Percentiles rank a stretch among this genome's conserved stretches.
phyloP scores from a whole-genome alignment of 2,888 invertebrate genomes.

The Sesia apiformis region DNA sequence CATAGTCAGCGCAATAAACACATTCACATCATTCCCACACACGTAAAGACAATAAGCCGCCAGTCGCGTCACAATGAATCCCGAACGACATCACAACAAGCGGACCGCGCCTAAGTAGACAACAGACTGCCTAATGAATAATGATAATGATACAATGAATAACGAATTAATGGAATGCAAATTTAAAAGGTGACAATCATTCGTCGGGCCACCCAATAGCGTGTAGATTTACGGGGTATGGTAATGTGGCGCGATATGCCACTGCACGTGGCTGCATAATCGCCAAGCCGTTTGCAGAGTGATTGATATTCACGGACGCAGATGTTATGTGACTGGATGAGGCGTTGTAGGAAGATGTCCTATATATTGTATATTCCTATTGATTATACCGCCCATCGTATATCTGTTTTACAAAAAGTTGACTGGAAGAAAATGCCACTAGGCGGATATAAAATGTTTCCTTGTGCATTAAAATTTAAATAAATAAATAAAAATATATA shows the following conservation, averaged over 20 bases:
- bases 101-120: conserved; percentile 37
- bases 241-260: conserved; percentile 52
- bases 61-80: conserved; percentile 29
- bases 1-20: too few species aligned
- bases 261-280: conserved; percentile 58
- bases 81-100: conserved; percentile 46
- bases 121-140: conserved; percentile 30
- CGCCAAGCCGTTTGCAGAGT: conserved; percentile 34
- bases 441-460: too few species aligned
- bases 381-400: too few species aligned
- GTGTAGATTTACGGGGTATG: conserved; percentile 48
- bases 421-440: too few species aligned
- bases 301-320: conserved; percentile 45
- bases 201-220: conserved; percentile 58
- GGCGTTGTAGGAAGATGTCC: neutral
- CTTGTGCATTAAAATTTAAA: too few species aligned
- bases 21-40: neutral
- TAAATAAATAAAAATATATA: too few species aligned
- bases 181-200: conserved; percentile 70
- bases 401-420: too few species aligned
- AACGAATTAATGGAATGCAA: conserved; percentile 24
- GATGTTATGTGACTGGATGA: conserved; percentile 21
- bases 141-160: conserved; percentile 50
- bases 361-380: too few species aligned
- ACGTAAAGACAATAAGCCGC: neutral